These are phyloP conservation scores for Meleagris gallopavo DNA, from an alignment of 2,113 vertebrate species.

Conservation along the genomic window DNA sequence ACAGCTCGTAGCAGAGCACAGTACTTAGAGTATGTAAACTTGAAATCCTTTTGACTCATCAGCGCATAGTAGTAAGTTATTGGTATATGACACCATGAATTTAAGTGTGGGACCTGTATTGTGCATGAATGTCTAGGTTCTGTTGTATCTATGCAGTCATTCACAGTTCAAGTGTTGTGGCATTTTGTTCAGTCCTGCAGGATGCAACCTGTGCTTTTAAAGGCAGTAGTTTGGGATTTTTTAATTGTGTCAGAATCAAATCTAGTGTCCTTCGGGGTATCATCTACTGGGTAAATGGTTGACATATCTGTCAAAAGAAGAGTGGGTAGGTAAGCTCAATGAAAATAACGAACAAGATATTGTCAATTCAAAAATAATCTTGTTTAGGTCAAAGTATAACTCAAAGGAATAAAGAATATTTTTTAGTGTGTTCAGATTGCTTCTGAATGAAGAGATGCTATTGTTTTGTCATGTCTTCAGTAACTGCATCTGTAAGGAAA, in stretches of 20 bases:
- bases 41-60: not conserved
- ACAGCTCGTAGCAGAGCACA: not conserved
- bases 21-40: not conserved
- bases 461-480: not conserved
- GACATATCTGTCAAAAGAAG: not conserved
- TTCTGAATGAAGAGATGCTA: not conserved
- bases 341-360: not conserved
- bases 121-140: not conserved
- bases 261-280: not conserved
- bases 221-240: not conserved
- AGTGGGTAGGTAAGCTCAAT: not conserved
- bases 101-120: not conserved
- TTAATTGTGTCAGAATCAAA: not conserved
- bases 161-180: not conserved
- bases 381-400: not conserved
- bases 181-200: not conserved
- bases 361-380: not conserved
- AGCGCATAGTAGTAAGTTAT: not conserved
- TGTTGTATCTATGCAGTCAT: not conserved
- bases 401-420: not conserved
- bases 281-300: not conserved
- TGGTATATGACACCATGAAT: not conserved
- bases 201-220: not conserved
- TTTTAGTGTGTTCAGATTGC: not conserved
- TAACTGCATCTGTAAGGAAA: not conserved